These are phyloP conservation scores for Dicaeum eximium DNA, from an alignment of 2,113 vertebrate genomes.

Conservation along the genomic window DNA sequence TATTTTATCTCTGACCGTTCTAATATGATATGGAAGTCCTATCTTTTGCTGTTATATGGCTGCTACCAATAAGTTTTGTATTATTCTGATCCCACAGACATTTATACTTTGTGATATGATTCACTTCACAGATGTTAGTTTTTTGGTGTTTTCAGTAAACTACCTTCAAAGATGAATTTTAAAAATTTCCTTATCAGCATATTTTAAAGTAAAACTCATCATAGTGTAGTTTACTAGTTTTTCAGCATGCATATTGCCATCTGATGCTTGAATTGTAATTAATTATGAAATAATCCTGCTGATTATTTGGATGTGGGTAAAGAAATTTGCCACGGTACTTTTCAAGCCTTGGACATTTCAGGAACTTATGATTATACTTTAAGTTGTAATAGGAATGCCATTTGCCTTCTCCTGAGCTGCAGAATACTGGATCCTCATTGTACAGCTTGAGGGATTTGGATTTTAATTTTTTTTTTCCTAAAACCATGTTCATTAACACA, in stretches of 20 bases:
- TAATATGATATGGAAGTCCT: neutral
- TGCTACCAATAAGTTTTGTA: neutral
- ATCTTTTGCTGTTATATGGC: neutral
- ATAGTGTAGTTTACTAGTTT: neutral
- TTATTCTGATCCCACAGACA: neutral
- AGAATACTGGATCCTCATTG: neutral
- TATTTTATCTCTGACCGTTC: neutral
- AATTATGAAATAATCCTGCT: neutral
- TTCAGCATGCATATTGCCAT: neutral
- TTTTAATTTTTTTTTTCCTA: neutral
- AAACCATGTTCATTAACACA: neutral
- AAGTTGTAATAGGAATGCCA: neutral
- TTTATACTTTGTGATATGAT: neutral
- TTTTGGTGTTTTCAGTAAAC: neutral
- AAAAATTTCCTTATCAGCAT: neutral
- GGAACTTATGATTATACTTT: neutral
- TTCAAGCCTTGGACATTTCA: neutral
- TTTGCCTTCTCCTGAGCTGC: neutral
- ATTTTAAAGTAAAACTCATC: neutral
- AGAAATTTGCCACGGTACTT: neutral
- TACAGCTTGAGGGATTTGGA: neutral
- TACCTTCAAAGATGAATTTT: neutral
- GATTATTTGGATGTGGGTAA: neutral
- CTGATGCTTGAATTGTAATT: neutral
- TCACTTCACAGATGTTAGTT: neutral